Conservation (phyloP, 2,888 invertebrate species). For the Odontocerum albicorne region DNA sequence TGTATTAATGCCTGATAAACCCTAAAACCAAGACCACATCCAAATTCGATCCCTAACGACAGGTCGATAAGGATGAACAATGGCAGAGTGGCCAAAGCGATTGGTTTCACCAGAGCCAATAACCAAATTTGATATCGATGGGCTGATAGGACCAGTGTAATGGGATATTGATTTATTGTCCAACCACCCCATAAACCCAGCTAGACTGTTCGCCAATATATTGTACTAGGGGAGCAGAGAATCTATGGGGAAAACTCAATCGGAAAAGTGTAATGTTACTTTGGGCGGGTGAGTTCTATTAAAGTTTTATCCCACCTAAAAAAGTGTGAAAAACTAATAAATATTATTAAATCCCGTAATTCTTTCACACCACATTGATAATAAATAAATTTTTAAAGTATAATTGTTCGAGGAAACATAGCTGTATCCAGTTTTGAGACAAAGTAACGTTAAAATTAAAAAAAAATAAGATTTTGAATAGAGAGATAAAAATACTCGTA, state of each 20-base stretch:
- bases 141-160: conserved; percentile 35
- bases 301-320: not conserved
- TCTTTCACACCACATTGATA: too few species aligned
- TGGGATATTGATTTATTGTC: conserved; percentile 36
- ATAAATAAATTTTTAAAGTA: too few species aligned
- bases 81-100: conserved; percentile 16
- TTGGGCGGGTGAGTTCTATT: conserved; percentile 1
- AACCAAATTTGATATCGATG: conserved; percentile 36
- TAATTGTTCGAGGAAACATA: too few species aligned
- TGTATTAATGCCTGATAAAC: conserved; percentile 19
- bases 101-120: conserved; percentile 33
- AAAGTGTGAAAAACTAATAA: too few species aligned
- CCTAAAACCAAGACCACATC: conserved; percentile 11
- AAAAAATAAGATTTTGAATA: too few species aligned
- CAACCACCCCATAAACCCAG: conserved; percentile 4
- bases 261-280: conserved; percentile 19
- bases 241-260: conserved; percentile 14
- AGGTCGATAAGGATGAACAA: conserved; percentile 27
- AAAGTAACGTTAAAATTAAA: too few species aligned
- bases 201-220: conserved; percentile 5
- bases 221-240: conserved; percentile 8
- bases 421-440: too few species aligned
- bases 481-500: too few species aligned
- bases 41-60: conserved; percentile 19
- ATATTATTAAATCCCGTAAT: too few species aligned